phyloP scores from a whole-genome alignment of 2,113 vertebrate species.

The Antennarius striatus region DNA sequence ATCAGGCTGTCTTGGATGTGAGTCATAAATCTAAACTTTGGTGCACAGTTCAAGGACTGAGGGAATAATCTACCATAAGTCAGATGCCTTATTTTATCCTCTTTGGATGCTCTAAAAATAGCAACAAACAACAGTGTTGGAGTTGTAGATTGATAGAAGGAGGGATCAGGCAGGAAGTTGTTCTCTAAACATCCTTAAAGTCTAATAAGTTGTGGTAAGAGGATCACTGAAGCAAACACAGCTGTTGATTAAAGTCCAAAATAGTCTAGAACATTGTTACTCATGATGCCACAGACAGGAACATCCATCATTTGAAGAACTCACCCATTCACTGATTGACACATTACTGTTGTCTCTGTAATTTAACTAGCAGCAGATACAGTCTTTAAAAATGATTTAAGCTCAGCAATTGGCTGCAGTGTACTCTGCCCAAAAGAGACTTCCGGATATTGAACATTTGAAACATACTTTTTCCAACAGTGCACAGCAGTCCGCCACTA shows the following conservation, averaged over 20 bases:
- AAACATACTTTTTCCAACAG: slow-evolving; percentile 25
- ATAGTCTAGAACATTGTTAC: slow-evolving; percentile 24
- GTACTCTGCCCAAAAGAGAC: slow-evolving; percentile 25
- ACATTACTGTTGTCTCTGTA: slow-evolving; percentile 1
- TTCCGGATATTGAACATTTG: slow-evolving; percentile 33
- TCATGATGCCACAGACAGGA: slow-evolving; percentile 21
- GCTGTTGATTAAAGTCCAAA: slow-evolving; percentile 60
- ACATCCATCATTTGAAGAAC: not conserved
- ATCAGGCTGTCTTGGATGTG: slow-evolving; percentile 67
- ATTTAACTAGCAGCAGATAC: slow-evolving; percentile 1
- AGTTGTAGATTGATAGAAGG: slow-evolving; percentile 44
- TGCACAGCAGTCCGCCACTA: not conserved
- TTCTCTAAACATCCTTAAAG: slow-evolving; percentile 70
- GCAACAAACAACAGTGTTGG: slow-evolving; percentile 42
- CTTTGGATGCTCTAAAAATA: slow-evolving; percentile 61
- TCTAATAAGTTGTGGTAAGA: slow-evolving; percentile 68
- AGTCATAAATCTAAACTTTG: slow-evolving; percentile 69
- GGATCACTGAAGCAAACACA: slow-evolving; percentile 61
- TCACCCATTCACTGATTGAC: slow-evolving; percentile 8
- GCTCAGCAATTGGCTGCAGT: slow-evolving; percentile 18
- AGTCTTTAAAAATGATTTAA: slow-evolving; percentile 27
- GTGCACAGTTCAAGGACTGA: slow-evolving; percentile 57
- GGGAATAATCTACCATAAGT: slow-evolving; percentile 70
- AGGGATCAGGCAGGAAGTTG: slow-evolving; percentile 48
- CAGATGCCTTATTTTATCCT: slow-evolving; percentile 64